Evolutionary conservation across 1,140 invertebrate species (phyloP).

Genomic region (Coelopa frigida): DNA sequence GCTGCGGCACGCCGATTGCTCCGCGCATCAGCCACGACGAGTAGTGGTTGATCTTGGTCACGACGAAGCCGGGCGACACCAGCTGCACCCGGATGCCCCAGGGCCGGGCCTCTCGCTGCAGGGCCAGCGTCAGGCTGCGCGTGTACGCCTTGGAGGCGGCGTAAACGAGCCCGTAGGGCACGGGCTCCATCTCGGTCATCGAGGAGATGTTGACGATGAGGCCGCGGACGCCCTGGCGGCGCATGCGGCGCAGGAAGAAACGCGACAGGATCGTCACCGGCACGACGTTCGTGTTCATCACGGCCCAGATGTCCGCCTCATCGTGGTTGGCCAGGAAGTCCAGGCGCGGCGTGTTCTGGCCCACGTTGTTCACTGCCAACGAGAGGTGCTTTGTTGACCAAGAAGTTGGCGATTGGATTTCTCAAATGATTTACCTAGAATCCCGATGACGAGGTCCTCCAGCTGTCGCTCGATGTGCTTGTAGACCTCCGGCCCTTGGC

Average conservation of each 20-base stretch:
- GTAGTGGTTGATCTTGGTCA: slow-evolving; percentile 83
- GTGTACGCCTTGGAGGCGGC: slow-evolving; percentile 67
- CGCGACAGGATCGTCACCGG: slow-evolving; percentile 77
- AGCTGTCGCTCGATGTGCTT: slow-evolving; percentile 59
- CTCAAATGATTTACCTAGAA: slow-evolving; percentile 78
- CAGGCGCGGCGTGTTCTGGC: slow-evolving; percentile 72
- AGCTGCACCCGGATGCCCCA: slow-evolving; percentile 75
- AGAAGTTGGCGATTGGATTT: too few relatives aligned
- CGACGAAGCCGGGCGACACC: slow-evolving; percentile 78
- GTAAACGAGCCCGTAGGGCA: slow-evolving; percentile 82
- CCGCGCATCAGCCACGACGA: slow-evolving; percentile 65
- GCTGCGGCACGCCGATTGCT: slow-evolving; percentile 68
- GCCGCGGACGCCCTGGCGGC: slow-evolving; percentile 62
- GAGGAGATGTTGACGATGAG: slow-evolving; percentile 85
- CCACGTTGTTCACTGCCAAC: slow-evolving; percentile 81
- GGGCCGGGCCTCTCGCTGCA: slow-evolving; percentile 68
- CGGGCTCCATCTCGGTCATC: slow-evolving; percentile 70
- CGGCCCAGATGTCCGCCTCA: slow-evolving; percentile 64
- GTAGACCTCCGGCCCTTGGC: slow-evolving; percentile 59
- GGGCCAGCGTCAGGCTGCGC: slow-evolving; percentile 43
- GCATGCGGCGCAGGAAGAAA: slow-evolving; percentile 70
- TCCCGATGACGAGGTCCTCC: slow-evolving; percentile 63
- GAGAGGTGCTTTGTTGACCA: too few relatives aligned
- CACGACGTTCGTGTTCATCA: slow-evolving; percentile 78
- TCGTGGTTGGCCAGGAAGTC: slow-evolving; percentile 51